These are phyloP conservation scores for Copsychus sechellarum DNA, from an alignment of 2,113 vertebrate species.

Conservation along the genomic window DNA sequence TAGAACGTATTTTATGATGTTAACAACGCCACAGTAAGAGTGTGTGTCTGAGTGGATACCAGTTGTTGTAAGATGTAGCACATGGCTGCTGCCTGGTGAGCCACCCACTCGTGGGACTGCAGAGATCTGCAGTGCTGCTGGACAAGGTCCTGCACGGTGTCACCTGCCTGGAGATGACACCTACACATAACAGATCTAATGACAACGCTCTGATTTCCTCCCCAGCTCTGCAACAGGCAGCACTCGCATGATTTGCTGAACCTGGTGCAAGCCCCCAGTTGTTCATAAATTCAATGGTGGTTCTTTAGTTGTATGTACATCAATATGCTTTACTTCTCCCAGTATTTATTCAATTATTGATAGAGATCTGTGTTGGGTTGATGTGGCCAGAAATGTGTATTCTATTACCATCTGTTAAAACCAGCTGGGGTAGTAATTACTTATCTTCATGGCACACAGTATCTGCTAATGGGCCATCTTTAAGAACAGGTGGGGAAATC, in stretches of 20 bases:
- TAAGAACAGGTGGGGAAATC: too few species aligned
- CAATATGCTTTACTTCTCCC: not conserved
- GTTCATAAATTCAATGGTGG: not conserved
- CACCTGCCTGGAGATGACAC: not conserved
- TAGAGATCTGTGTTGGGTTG: too few species aligned
- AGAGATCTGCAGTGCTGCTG: not conserved
- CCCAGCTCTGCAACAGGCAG: not conserved
- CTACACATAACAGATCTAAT: not conserved
- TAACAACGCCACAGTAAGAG: not conserved
- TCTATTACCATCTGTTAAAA: too few species aligned
- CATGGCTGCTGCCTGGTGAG: not conserved
- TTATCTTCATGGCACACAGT: too few species aligned
- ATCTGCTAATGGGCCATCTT: too few species aligned
- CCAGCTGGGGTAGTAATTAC: too few species aligned
- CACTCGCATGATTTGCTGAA: rapidly evolving
- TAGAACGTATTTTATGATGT: not conserved
- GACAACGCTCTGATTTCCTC: not conserved
- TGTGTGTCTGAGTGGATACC: rapidly evolving
- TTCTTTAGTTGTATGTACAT: rapidly evolving
- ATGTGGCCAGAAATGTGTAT: too few species aligned
- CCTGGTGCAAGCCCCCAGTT: not conserved
- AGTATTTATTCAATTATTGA: not conserved
- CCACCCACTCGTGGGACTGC: rapidly evolving
- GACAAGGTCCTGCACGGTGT: not conserved
- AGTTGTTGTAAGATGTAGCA: rapidly evolving